phyloP scores from a whole-genome alignment of 1,140 invertebrate species.

The Drosophila simulans region DNA sequence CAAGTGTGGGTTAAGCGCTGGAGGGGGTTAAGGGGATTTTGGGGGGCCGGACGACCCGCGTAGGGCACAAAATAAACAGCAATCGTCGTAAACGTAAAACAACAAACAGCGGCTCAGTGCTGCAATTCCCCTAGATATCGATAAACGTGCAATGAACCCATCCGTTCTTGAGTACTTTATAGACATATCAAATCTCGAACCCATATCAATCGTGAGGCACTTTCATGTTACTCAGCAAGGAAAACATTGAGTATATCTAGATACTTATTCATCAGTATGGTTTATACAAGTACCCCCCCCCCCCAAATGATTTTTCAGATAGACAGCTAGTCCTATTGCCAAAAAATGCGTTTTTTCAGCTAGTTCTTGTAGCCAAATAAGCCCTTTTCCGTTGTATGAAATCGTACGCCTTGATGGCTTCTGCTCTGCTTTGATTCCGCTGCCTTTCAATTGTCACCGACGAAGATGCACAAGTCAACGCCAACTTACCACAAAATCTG shows the following conservation, averaged over 20 bases:
- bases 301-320: too few species aligned
- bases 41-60: not conserved
- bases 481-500: slow-evolving; percentile 69
- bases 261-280: too few species aligned
- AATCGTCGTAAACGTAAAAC: slow-evolving; percentile 51
- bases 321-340: not conserved
- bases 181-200: slow-evolving; percentile 14
- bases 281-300: too few species aligned
- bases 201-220: slow-evolving; percentile 7
- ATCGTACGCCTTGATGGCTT: slow-evolving; percentile 55
- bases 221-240: not conserved
- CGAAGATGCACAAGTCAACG: slow-evolving; percentile 50
- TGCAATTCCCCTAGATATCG: slow-evolving; percentile 22
- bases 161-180: not conserved
- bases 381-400: slow-evolving; percentile 44
- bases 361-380: slow-evolving; percentile 46
- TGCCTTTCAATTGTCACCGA: slow-evolving; percentile 69
- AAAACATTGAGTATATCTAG: too few species aligned
- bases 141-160: slow-evolving; percentile 43
- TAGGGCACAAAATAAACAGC: slow-evolving; percentile 53
- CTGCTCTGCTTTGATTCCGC: slow-evolving; percentile 39
- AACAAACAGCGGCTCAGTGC: slow-evolving; percentile 24
- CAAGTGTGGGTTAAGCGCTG: slow-evolving; percentile 12
- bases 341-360: not conserved
- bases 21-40: not conserved